Percentiles rank a stretch among this genome's conserved stretches.
These are phyloP conservation scores for Nomia melanderi DNA, from an alignment of 1,140 invertebrate species.

Conservation along the genomic window DNA sequence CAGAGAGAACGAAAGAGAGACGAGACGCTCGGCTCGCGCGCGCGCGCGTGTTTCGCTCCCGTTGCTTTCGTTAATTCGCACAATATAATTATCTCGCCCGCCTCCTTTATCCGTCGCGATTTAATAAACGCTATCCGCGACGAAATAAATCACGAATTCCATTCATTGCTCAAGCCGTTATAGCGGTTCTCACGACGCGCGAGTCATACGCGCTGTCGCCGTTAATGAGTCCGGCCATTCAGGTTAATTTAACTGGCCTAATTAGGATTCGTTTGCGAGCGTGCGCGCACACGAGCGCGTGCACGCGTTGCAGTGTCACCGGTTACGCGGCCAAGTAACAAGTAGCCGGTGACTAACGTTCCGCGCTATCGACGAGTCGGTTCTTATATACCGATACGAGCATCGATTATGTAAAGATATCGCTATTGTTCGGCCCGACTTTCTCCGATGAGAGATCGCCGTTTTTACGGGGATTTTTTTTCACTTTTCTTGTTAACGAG, in stretches of 20 bases:
- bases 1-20: too few species aligned
- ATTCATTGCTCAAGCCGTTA: constrained; percentile 14
- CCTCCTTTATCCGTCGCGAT: background rate
- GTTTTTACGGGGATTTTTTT: too few species aligned
- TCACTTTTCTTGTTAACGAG: too few species aligned
- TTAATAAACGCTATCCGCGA: background rate
- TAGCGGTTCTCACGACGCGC: constrained; percentile 14
- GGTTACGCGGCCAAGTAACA: background rate
- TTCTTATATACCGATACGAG: too few species aligned
- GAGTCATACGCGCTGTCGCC: background rate
- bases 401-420: too few species aligned
- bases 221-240: constrained; percentile 6
- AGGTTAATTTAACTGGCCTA: constrained; percentile 12
- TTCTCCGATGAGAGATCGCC: too few species aligned
- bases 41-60: background rate
- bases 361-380: too few species aligned
- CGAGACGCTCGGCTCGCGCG: too few species aligned
- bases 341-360: background rate
- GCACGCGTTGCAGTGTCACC: background rate
- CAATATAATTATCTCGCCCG: background rate
- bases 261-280: constrained; percentile 22
- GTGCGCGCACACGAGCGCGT: too few species aligned
- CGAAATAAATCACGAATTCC: background rate
- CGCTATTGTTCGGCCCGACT: too few species aligned
- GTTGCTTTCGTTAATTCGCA: background rate